Evolutionary conservation across 2,113 vertebrate species (phyloP), one percentile per base, ranked within the genome.

Genomic region (Stigmatopora argus): DNA sequence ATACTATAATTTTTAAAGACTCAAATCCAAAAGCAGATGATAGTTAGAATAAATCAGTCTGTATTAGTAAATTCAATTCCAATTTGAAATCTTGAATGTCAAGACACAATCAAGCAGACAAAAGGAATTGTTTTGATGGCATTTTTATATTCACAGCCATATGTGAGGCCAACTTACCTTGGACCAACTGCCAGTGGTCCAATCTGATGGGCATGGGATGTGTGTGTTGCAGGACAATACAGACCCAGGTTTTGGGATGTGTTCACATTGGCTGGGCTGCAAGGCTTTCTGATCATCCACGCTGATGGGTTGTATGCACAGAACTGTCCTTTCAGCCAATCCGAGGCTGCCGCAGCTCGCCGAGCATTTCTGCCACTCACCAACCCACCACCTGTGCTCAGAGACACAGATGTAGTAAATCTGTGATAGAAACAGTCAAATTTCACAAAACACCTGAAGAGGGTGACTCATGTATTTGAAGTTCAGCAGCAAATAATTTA

Each of bases 331-430:
- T 77, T 86, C 92, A 73, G 87, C 78, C 59, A 91, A 18, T 5
- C 95, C 96, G 0, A 38, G 47, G 0, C 3, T 71, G 0, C 96
- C 95, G 0, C 96, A 99, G 52, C 90, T 91, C 3, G 77, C 71
- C 0, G 95, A 95, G 77, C 97, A 99, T 1, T 53, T 82, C 79
- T 95, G 92, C 97, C 97, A 99, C 60, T 96, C 94, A 0, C 93
- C 94, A 0, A 83, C 86, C 97, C 94, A 97, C 96, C 97, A 99
- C 74, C 97, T 99, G 85, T 23, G 72, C 19, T 56, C 2, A 38
- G 5, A 71, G 1, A 65, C 45, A 74, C 12, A 53, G 71, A 60
- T 73, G 18, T 19, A 70, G 64, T 75, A 59, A 21, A 62, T 59
- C 48, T 11, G 7, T 56, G 15, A 11, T 66, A 69, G 14, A 23